phyloP scores from a whole-genome alignment of 2,888 invertebrate genomes.

The Diploptera punctata region DNA sequence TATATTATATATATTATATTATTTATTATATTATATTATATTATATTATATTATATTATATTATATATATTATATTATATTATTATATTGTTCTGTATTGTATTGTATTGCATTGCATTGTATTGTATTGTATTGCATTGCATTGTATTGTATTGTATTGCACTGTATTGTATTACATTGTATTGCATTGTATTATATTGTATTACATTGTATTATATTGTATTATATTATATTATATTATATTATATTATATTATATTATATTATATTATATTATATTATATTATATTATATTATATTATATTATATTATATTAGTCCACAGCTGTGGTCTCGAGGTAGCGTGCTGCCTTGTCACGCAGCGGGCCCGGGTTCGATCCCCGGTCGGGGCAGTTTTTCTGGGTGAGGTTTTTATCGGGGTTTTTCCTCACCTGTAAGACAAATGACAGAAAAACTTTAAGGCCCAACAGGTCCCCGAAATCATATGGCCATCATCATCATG shows the following conservation, averaged over 20 bases:
- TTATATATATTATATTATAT: too few species aligned
- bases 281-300: not conserved
- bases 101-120: slow-evolving; percentile 15
- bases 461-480: too few species aligned
- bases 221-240: slow-evolving; percentile 14
- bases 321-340: too few species aligned
- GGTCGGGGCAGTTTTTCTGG: too few species aligned
- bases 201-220: slow-evolving; percentile 13
- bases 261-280: slow-evolving; percentile 14
- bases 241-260: slow-evolving; percentile 14
- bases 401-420: too few species aligned
- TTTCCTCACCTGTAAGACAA: too few species aligned
- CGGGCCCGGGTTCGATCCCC: too few species aligned
- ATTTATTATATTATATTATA: slow-evolving; percentile 9
- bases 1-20: too few species aligned
- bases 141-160: slow-evolving; percentile 13
- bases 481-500: too few species aligned
- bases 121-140: slow-evolving; percentile 13
- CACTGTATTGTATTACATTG: slow-evolving; percentile 13
- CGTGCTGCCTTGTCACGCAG: too few species aligned
- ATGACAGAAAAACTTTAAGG: too few species aligned
- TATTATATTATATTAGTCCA: too few species aligned
- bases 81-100: slow-evolving; percentile 8
- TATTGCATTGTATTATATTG: slow-evolving; percentile 15
- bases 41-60: slow-evolving; percentile 12